phyloP scores from a whole-genome alignment of 2,797 vertebrate genomes.

The Tangara arthus region DNA sequence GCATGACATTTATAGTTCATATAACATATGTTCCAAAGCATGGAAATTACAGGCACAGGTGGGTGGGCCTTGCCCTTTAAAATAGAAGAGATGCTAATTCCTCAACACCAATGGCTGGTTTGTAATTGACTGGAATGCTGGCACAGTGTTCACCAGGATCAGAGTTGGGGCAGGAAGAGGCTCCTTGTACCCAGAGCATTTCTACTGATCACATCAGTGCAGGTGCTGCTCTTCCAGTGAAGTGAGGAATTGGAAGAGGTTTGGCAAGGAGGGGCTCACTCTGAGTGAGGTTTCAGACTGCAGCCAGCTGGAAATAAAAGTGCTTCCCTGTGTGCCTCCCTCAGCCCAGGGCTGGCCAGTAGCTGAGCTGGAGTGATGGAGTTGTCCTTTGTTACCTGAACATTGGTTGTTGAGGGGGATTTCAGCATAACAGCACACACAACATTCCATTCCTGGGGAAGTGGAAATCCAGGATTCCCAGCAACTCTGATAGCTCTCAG shows the following conservation, averaged over 20 bases:
- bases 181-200: background rate
- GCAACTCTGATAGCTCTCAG: background rate
- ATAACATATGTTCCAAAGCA: background rate
- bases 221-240: background rate
- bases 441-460: background rate
- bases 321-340: background rate
- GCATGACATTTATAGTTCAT: background rate
- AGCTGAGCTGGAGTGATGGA: background rate
- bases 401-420: background rate
- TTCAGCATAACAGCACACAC: background rate
- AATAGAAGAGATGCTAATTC: background rate
- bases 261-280: background rate
- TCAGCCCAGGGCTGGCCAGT: background rate
- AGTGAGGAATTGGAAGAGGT: background rate
- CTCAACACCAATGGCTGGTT: background rate
- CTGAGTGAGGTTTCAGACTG: background rate
- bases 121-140: background rate
- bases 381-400: background rate
- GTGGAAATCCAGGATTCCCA: background rate
- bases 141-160: background rate
- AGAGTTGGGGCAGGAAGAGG: background rate
- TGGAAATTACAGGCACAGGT: background rate
- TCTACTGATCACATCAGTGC: fast-evolving
- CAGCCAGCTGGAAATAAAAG: background rate
- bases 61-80: background rate